A percentile compares a stretch with the other conserved stretches of the same genome.
These are phyloP conservation scores for Dromiciops gliroides DNA, from an alignment of 2,113 vertebrate genomes.

Conservation along the genomic window DNA sequence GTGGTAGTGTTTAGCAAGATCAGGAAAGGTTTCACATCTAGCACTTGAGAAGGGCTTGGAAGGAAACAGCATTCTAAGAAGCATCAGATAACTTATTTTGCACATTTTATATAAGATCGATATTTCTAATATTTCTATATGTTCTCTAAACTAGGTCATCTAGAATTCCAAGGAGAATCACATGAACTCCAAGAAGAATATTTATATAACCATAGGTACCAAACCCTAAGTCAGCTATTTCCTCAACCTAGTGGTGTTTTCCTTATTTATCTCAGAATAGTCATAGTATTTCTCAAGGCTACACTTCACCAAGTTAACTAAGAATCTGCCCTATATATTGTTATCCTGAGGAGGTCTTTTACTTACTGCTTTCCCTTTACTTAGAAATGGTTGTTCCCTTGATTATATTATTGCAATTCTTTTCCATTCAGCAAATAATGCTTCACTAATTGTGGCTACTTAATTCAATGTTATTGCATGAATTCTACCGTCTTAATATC, in stretches of 20 bases:
- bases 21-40: neutral
- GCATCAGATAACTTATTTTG: neutral
- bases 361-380: neutral
- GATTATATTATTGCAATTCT: neutral
- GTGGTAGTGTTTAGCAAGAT: neutral
- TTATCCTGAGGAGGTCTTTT: neutral
- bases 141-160: neutral
- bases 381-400: neutral
- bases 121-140: neutral
- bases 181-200: neutral
- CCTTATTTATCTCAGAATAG: neutral
- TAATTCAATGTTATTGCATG: neutral
- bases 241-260: neutral
- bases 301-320: neutral
- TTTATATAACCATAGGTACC: neutral
- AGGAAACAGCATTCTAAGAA: neutral
- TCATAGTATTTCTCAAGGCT: neutral
- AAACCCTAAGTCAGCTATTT: constrained; percentile 1
- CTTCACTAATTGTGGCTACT: neutral
- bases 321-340: neutral
- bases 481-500: neutral
- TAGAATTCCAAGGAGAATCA: neutral
- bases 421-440: neutral
- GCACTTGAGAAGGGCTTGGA: neutral
- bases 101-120: neutral